Base-by-base conservation (phyloP, 2,888 invertebrate species). In the Coleophora flavipennella region DNA sequence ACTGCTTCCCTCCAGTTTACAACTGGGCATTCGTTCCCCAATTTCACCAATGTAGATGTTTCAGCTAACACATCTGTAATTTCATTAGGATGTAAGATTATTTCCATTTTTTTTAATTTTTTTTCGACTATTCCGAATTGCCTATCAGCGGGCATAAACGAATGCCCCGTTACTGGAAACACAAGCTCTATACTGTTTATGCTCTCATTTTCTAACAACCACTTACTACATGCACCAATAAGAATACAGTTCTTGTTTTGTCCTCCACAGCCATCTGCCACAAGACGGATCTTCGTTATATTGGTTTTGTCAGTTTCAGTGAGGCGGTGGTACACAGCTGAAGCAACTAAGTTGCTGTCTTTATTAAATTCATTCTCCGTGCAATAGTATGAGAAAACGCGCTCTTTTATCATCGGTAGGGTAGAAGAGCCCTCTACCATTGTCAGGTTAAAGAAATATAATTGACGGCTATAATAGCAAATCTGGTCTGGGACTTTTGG, bases 371-470 rank as follows among this genome's bases (percentile, higher is more conserved):
- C 33, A 32, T 53, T 41, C 39, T 55, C 52, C 11, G 50, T 52
- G 45, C 55, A 57, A 13, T 13, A 40, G 47, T 57, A 63, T 10
- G 50, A 38, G 33, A 50, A 55, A 6, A 57, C 53, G 40, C 52
- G 61, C 4, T 53, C 41, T 27, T 35, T 37, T 7, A 41, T 48
- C 20, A 61, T 40, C 33, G 45, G 39, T 12, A 35, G 12, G 41
- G 55, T 53, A 25, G 64, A 66, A 35, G 39, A 33, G 13, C 64
- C 62, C 36, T 51, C 42, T 37, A 62, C 59, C 11, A 66, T 45
- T 9, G 63, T 61, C 25, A 64, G 59, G 43, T 68, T 69, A 39
- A 61, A 66, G 8, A 47, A 36, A 41, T 65, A 63, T 10, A 67
- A 36, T 42, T 67, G 66, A 7, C 61, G 46, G 14, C 48, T 45